phyloP scores from a whole-genome alignment of 2,113 vertebrate species.

The Narcine bancroftii region DNA sequence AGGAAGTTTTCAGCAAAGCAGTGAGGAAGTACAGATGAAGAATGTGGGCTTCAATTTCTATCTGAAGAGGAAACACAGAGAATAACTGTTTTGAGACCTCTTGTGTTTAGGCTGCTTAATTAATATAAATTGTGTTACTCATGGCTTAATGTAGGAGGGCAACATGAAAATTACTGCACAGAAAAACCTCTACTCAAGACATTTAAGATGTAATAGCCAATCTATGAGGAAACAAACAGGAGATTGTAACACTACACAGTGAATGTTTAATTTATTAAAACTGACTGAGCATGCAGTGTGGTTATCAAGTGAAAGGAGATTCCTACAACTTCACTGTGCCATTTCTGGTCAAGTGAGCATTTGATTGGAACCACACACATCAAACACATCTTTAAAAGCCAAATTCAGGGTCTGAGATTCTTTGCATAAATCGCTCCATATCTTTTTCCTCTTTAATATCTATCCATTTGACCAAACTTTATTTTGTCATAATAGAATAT shows the following conservation, averaged over 20 bases:
- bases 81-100: neutral
- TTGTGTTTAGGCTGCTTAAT: neutral
- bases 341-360: too few relatives aligned
- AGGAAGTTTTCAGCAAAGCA: neutral
- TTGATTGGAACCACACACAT: too few relatives aligned
- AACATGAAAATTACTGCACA: neutral
- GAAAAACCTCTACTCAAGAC: neutral
- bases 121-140: neutral
- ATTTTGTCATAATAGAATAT: too few relatives aligned
- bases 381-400: too few relatives aligned
- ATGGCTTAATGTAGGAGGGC: neutral
- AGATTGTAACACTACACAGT: neutral
- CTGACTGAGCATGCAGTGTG: neutral
- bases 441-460: too few relatives aligned
- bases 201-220: neutral
- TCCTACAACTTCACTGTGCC: neutral
- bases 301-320: neutral
- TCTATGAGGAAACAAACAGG: neutral
- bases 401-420: too few relatives aligned
- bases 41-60: neutral
- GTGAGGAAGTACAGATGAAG: neutral
- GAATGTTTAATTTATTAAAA: neutral
- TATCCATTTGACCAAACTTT: too few relatives aligned
- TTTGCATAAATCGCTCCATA: too few relatives aligned
- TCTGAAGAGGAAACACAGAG: neutral